phyloP scores from a whole-genome alignment of 2,888 invertebrate species.

The Coenonympha arcania region DNA sequence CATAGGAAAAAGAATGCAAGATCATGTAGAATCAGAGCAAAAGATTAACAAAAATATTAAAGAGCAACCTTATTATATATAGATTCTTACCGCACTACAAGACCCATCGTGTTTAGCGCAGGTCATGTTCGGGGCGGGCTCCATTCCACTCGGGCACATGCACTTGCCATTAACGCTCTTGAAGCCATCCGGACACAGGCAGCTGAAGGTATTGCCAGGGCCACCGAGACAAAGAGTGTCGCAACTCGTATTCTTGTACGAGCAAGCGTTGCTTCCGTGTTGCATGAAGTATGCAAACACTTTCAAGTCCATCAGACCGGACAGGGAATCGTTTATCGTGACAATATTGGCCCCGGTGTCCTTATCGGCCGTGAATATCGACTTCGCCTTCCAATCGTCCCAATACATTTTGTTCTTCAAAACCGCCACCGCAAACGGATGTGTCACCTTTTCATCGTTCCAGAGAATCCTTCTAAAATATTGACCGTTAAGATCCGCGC shows the following conservation, averaged over 20 bases:
- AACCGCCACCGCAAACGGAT: conserved; percentile 90
- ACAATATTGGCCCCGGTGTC: conserved; percentile 78
- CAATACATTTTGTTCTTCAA: conserved; percentile 90
- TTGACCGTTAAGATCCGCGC: conserved; percentile 81
- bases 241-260: conserved; percentile 75
- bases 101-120: conserved; percentile 77
- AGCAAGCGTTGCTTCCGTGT: conserved; percentile 82
- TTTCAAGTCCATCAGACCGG: conserved; percentile 86
- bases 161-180: conserved; percentile 75
- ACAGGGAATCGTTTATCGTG: conserved; percentile 76
- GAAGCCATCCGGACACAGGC: conserved; percentile 88
- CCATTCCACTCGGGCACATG: conserved; percentile 81
- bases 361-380: conserved; percentile 86
- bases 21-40: too few species aligned
- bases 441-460: conserved; percentile 79
- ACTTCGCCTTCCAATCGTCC: conserved; percentile 90
- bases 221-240: conserved; percentile 84
- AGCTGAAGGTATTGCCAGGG: conserved; percentile 78
- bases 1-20: too few species aligned
- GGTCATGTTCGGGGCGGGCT: conserved; percentile 78
- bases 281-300: conserved; percentile 84
- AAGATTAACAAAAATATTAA: too few species aligned
- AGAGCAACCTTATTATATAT: too few species aligned
- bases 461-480: conserved; percentile 78
- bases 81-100: conserved; percentile 67